Conservation (phyloP, 2,113 vertebrate genomes). For the Colaptes auratus region DNA sequence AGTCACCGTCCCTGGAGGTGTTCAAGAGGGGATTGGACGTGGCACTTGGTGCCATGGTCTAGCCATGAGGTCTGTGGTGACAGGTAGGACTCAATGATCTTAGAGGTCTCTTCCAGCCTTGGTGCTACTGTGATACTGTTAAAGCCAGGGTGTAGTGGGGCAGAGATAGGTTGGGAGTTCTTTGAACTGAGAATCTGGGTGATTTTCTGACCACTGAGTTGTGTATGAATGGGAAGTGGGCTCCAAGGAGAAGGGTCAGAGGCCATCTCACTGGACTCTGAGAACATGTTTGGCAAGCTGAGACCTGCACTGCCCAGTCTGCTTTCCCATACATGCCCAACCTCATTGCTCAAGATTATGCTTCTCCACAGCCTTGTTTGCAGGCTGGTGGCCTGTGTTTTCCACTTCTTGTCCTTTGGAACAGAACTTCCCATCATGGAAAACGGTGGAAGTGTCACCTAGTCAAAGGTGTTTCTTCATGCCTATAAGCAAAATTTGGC, state of each 20-base stretch:
- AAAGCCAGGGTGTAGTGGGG: neutral
- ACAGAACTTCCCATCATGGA: neutral
- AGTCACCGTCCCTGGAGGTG: too few relatives aligned
- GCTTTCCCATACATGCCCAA: neutral
- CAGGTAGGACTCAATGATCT: too few relatives aligned
- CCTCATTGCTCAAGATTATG: neutral
- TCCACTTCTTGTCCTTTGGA: rapidly evolving
- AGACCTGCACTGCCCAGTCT: neutral
- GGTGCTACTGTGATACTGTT: too few relatives aligned
- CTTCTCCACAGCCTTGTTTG: neutral
- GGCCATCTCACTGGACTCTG: neutral
- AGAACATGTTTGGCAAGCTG: neutral
- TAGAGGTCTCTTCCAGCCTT: too few relatives aligned
- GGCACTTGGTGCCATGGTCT: too few relatives aligned
- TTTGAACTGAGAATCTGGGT: neutral
- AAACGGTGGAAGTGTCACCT: neutral
- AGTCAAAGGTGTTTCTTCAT: neutral
- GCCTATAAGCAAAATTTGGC: neutral
- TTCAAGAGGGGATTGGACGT: too few relatives aligned
- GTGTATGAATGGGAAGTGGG: neutral
- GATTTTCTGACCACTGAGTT: neutral
- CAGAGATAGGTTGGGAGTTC: neutral
- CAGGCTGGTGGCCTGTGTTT: neutral
- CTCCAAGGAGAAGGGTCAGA: neutral
- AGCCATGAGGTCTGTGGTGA: too few relatives aligned